Base-by-base conservation (phyloP, 2,113 vertebrate genomes). In the Caranx ignobilis region DNA sequence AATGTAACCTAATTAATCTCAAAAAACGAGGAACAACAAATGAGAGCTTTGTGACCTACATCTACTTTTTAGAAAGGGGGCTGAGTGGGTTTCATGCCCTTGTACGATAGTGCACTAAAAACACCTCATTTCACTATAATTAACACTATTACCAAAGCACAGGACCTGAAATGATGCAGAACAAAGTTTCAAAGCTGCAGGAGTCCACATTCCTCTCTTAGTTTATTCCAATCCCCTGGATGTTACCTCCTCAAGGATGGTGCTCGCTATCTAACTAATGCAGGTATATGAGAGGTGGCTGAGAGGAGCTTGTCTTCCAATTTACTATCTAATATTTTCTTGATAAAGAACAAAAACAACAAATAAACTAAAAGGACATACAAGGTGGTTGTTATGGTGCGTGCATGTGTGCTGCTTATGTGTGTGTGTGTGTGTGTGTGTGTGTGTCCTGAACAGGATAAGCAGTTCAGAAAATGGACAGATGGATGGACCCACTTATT, bases 161-260 rank as follows among this genome's bases (percentile, higher is more conserved):
- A 62, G 16, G n/a, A 35, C 50, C 32, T 19, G 45, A 4, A 52
- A 55, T 11, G 11, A 59, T 76, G 15, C 45, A 82, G 6, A 82
- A 77, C 37, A 45, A 47, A 19, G 50, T 79, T 82, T 62, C 34
- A 80, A 73, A 52, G 55, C 0, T 56, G 21, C 16, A 43, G 41
- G 11, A 65, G 31, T 50, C 47, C 12, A 54, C 41, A 54, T 68
- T 45, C 19, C 37, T 41, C 48, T 71, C 52, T 62, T 21, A 71
- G 52, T 39, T 72, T 79, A 75, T 65, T 77, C 47, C 32, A 50
- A 50, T 50, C 18, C 48, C 48, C 48, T n/a, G 48, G 48, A 19
- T 50, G 48, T 32, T 59, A 59, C 68, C 61, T 75, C 76, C 84
- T 59, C 5, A 60, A 64, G 79, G 79, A 83, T 66, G 52, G 56